A percentile compares a stretch with the other conserved stretches of the same genome.
Evolutionary conservation across 2,113 vertebrate genomes (phyloP).

Genomic region (Lophochroa leadbeateri): DNA sequence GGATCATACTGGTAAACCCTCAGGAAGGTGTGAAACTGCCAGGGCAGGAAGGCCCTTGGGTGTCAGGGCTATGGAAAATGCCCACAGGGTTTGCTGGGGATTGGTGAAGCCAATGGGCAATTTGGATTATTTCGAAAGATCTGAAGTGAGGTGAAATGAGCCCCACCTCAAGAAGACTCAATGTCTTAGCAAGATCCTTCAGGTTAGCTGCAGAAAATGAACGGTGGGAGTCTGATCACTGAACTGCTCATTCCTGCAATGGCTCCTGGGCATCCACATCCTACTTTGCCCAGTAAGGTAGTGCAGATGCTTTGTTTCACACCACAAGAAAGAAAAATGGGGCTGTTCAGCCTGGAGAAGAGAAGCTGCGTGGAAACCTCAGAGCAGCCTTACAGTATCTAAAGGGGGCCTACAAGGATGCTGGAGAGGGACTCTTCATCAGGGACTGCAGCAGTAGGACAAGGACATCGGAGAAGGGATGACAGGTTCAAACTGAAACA

Average conservation of each 20-base stretch:
- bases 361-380: background rate
- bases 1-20: background rate
- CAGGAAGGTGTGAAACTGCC: background rate
- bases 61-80: fast-evolving
- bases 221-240: background rate
- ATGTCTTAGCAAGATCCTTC: background rate
- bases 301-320: background rate
- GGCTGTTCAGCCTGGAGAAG: background rate
- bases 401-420: background rate
- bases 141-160: background rate
- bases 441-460: background rate
- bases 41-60: background rate
- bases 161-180: background rate
- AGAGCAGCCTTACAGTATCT: background rate
- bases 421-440: background rate
- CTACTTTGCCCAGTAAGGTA: background rate
- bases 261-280: background rate
- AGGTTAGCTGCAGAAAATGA: background rate
- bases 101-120: background rate
- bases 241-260: fast-evolving
- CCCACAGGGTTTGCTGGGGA: background rate
- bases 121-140: background rate
- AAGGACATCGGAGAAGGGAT: background rate
- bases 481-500: background rate
- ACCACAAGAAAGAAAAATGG: background rate